Evolutionary conservation across 1,140 invertebrate species (phyloP), one percentile per base, ranked within the genome.

Genomic region (Zaprionus nigranus): DNA sequence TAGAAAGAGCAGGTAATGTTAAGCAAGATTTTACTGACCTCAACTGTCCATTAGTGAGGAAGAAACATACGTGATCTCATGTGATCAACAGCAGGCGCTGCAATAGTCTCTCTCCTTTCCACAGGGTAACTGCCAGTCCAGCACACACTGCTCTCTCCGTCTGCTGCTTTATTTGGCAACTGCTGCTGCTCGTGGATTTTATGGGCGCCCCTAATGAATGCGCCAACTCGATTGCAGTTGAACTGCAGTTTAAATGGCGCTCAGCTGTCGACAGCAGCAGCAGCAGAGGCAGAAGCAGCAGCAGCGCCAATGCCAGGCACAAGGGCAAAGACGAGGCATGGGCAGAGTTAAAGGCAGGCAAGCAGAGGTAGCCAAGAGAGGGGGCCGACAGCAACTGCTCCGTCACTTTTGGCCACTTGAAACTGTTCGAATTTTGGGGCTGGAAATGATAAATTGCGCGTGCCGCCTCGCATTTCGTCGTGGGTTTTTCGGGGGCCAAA

Each of bases 161-260:
- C 60, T 62, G 7, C 20, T 13, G 9, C 43, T 51, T 70, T 73
- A 34, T 59, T 71, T 49, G 64, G 63, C 36, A 56, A 65, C 64
- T 66, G 38, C 54, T 54, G 66, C 46, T 61, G 51, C 34, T 36
- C n/a, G 57, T 40, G 66, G 70, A 61, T 88, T 90, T 90, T 90
- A 90, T 84, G 85, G 66, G 53, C 51, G 71, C 54, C 64, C 81
- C 63, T 88, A 88, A 88, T 88, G 85, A 88, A 88, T 78, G 75
- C 72, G 84, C 74, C 74, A 81, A 81, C 84, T 76, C 65, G 56
- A 84, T 88, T 90, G 81, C 78, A 88, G 85, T 90, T 88, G 72
- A 90, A 84, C 81, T 90, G 84, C 85, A 90, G 81, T 88, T 87
- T 78, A 78, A 81, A 88, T 83, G 69, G 78, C 75, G 43, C 49